A percentile compares a stretch with the other conserved stretches of the same genome.
These are phyloP conservation scores for Cremastobaeus sp. DNA, from an alignment of 2,888 invertebrate species.

Conservation along the genomic window DNA sequence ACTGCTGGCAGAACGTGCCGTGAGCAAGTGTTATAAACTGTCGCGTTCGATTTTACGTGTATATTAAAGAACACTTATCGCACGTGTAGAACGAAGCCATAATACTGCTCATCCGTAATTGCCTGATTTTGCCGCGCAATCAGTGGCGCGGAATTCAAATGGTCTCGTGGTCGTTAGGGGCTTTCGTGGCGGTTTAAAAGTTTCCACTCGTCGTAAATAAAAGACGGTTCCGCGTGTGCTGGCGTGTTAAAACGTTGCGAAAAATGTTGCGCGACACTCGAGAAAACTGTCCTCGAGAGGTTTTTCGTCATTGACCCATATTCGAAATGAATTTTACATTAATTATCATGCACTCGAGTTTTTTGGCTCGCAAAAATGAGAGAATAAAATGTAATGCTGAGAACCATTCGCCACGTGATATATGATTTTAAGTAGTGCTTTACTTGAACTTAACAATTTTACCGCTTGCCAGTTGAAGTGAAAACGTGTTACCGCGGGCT, in stretches of 20 bases:
- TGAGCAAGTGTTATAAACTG: constrained; percentile 67
- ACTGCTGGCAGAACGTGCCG: constrained; percentile 66
- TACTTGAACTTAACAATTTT: constrained; percentile 56
- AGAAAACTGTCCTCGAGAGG: too few relatives aligned
- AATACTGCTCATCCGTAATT: constrained; percentile 45
- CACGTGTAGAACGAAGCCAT: constrained; percentile 47
- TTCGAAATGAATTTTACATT: constrained; percentile 6
- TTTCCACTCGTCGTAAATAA: neutral
- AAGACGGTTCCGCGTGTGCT: too few relatives aligned
- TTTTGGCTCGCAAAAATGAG: neutral
- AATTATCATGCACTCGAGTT: constrained; percentile 3
- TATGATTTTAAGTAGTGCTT: constrained; percentile 40
- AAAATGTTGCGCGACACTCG: too few relatives aligned
- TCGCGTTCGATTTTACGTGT: constrained; percentile 62
- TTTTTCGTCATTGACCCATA: constrained; percentile 1
- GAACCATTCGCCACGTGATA: constrained; percentile 33
- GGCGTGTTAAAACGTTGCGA: too few relatives aligned
- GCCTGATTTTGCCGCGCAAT: constrained; percentile 23
- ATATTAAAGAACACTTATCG: constrained; percentile 62
- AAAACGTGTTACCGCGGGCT: constrained; percentile 52
- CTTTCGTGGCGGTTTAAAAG: too few relatives aligned
- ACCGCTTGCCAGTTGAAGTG: constrained; percentile 46
- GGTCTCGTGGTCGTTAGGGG: too few relatives aligned
- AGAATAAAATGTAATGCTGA: neutral
- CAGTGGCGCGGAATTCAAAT: too few relatives aligned